Conservation (phyloP, 2,888 invertebrate genomes). For the Sphaerophoria taeniata region DNA sequence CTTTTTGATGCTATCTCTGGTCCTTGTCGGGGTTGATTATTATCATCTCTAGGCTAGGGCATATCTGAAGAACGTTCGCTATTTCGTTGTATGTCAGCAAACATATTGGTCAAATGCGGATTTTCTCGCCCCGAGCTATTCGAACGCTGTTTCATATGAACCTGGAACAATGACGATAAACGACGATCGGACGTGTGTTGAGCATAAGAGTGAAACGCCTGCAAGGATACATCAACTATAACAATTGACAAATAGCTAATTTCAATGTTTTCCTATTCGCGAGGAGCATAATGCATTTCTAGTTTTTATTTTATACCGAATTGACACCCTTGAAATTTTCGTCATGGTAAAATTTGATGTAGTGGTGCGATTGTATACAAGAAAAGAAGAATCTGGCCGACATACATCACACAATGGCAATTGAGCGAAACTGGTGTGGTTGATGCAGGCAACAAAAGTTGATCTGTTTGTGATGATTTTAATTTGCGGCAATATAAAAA, state of each 20-base stretch:
- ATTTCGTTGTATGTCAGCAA: slow-evolving; percentile 59
- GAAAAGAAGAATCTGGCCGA: background rate
- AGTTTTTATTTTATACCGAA: slow-evolving; percentile 37
- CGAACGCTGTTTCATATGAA: slow-evolving; percentile 73
- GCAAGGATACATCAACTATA: slow-evolving; percentile 36
- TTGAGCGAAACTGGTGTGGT: background rate
- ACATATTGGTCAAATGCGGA: slow-evolving; percentile 75
- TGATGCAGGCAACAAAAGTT: slow-evolving; percentile 40
- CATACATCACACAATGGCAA: slow-evolving; percentile 34
- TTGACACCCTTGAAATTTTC: slow-evolving; percentile 65
- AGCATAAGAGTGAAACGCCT: slow-evolving; percentile 58
- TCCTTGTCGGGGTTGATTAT: slow-evolving; percentile 80
- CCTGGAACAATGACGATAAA: slow-evolving; percentile 1
- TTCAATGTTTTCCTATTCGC: slow-evolving; percentile 78
- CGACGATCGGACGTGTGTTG: slow-evolving; percentile 76
- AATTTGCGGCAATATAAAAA: slow-evolving; percentile 60
- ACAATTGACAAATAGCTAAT: slow-evolving; percentile 81
- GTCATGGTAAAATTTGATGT: slow-evolving; percentile 33
- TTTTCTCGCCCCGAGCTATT: slow-evolving; percentile 82
- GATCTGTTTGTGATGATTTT: slow-evolving; percentile 71
- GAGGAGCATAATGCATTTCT: slow-evolving; percentile 82
- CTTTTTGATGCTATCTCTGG: slow-evolving; percentile 73
- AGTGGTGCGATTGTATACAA: slow-evolving; percentile 49
- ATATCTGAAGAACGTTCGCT: slow-evolving; percentile 46
- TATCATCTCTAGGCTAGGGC: slow-evolving; percentile 78